Conservation (phyloP, 2,888 invertebrate genomes). For the Helleia helle region DNA sequence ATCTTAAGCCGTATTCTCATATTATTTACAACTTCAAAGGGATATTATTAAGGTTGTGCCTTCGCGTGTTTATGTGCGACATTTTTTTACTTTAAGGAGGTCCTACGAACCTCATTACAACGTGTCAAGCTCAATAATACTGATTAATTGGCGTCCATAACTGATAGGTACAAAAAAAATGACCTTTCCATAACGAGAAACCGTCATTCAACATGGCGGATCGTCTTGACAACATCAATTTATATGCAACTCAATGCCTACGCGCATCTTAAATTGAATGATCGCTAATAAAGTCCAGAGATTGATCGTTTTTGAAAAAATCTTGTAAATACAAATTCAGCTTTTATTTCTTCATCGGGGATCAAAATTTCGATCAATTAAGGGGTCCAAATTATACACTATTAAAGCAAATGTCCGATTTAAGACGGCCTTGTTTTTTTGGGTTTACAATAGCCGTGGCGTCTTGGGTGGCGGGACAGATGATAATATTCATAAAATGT, state of each 20-base stretch:
- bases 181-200: constrained; percentile 63
- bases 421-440: constrained; percentile 15
- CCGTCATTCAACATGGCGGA: constrained; percentile 45
- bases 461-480: constrained; percentile 50
- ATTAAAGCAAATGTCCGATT: constrained; percentile 20
- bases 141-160: constrained; percentile 60
- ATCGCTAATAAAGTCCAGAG: constrained; percentile 35
- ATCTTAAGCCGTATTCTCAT: not conserved
- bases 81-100: constrained; percentile 32
- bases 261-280: constrained; percentile 33
- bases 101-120: constrained; percentile 41
- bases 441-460: constrained; percentile 16
- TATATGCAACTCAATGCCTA: constrained; percentile 47
- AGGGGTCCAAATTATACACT: constrained; percentile 18
- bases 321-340: constrained; percentile 1
- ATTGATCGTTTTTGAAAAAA: constrained; percentile 16
- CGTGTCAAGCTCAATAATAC: constrained; percentile 60
- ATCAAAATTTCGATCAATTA: constrained; percentile 20
- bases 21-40: not conserved
- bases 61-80: not conserved
- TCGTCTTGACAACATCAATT: constrained; percentile 52
- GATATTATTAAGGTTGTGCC: not conserved
- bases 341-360: constrained; percentile 15
- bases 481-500: constrained; percentile 34
- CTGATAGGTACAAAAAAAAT: constrained; percentile 38